These are phyloP conservation scores for Peromyscus leucopus DNA, from an alignment of 2,113 vertebrate genomes.

Conservation along the genomic window DNA sequence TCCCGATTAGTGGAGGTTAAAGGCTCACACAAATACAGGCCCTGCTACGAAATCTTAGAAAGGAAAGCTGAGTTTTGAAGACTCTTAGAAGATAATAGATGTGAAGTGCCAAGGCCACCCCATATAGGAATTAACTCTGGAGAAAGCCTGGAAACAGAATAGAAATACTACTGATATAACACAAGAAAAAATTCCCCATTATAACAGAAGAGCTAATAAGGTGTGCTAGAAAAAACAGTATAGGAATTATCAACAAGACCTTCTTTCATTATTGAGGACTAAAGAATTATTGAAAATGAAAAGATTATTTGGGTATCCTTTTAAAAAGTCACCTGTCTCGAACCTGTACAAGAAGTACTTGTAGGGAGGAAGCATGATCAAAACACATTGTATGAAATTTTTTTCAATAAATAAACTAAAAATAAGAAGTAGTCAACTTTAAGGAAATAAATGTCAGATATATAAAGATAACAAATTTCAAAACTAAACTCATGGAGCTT, in stretches of 20 bases:
- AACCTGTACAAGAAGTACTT: neutral
- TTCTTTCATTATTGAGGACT: conserved; percentile 1
- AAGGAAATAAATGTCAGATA: conserved; percentile 2
- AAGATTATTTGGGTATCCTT: neutral
- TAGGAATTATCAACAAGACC: neutral
- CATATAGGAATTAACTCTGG: neutral
- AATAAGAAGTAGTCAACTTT: conserved; percentile 7
- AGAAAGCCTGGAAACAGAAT: neutral
- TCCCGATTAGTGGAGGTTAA: neutral
- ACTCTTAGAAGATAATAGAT: neutral
- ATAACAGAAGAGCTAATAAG: neutral
- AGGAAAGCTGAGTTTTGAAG: conserved; percentile 7
- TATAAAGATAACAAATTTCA: conserved; percentile 14
- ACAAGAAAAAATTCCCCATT: neutral
- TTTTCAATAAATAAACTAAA: neutral
- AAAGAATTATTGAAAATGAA: conserved; percentile 25
- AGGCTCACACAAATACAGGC: neutral
- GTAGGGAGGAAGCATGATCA: neutral
- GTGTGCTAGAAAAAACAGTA: neutral
- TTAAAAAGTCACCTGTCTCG: neutral
- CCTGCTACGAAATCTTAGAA: neutral
- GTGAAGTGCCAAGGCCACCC: neutral
- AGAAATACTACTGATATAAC: conserved; percentile 38
- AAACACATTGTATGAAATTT: neutral
- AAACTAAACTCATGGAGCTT: neutral